Conservation (phyloP, 2,797 vertebrate genomes). For the Crenichthys baileyi region DNA sequence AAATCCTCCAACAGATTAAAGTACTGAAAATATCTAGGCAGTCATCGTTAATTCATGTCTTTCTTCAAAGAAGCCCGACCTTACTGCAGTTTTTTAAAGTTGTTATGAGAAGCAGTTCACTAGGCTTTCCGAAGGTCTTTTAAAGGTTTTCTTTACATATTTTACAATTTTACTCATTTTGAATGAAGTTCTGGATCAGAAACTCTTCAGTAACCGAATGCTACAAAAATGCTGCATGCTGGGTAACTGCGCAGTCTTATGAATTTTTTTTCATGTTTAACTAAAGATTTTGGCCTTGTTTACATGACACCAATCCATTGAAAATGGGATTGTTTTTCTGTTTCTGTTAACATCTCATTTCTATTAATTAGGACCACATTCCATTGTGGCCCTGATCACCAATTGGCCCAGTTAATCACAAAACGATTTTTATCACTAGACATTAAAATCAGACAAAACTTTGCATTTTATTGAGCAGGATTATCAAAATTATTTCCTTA, state of each 20-base stretch:
- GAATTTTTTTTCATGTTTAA: background rate
- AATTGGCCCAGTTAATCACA: too few relatives aligned
- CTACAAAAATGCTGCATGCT: background rate
- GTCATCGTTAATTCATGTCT: background rate
- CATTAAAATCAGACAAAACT: background rate
- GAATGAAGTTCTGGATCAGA: background rate
- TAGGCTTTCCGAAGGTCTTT: background rate
- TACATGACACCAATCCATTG: too few relatives aligned
- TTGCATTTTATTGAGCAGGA: background rate
- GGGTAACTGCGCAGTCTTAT: background rate
- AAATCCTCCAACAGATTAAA: conserved; percentile 42
- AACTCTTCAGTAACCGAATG: background rate
- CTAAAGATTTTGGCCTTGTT: background rate
- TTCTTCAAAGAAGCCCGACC: background rate
- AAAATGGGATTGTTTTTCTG: too few relatives aligned
- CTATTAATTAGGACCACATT: too few relatives aligned
- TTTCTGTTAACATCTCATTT: too few relatives aligned
- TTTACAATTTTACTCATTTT: background rate
- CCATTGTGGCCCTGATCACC: too few relatives aligned
- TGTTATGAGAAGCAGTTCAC: background rate
- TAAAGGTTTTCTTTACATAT: conserved; percentile 1
- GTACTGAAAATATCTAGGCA: background rate
- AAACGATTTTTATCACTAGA: background rate
- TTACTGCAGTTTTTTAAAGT: background rate
- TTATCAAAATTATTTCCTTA: background rate